Conservation (phyloP, 2,888 invertebrate genomes). For the Branchipolynoe longqiensis region DNA sequence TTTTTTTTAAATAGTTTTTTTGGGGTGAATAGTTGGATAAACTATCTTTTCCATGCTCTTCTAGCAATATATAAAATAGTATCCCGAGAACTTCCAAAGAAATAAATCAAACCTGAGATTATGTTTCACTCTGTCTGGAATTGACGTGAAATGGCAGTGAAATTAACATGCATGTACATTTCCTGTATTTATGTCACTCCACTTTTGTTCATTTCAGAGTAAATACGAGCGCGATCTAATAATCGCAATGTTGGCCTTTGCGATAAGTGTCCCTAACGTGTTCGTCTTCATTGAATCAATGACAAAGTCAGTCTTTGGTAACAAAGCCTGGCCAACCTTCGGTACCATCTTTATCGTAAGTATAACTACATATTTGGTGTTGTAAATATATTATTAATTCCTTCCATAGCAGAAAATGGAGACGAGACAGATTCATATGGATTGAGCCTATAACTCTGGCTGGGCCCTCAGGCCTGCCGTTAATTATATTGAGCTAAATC, state of each 20-base stretch:
- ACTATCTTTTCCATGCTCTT: too few relatives aligned
- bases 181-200: background rate
- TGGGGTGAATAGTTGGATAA: too few relatives aligned
- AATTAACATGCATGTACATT: too few relatives aligned
- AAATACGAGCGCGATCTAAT: slow-evolving; percentile 68
- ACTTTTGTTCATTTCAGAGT: slow-evolving; percentile 60
- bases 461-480: too few relatives aligned
- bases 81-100: too few relatives aligned
- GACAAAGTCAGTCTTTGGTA: slow-evolving; percentile 67
- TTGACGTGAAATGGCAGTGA: too few relatives aligned
- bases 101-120: too few relatives aligned
- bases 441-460: too few relatives aligned
- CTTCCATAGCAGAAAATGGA: background rate
- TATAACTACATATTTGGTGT: background rate
- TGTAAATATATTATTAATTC: background rate
- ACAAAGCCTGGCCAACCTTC: slow-evolving; percentile 68
- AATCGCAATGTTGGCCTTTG: slow-evolving; percentile 66
- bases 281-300: slow-evolving; percentile 68
- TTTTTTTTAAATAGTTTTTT: too few relatives aligned
- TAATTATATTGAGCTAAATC: background rate
- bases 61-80: too few relatives aligned
- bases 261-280: slow-evolving; percentile 68
- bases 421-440: background rate
- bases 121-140: too few relatives aligned
- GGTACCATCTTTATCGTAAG: slow-evolving; percentile 68